Percentiles rank a stretch among this genome's conserved stretches.
Conservation (phyloP, 1,140 invertebrate species). For the Drosophila suzukii region DNA sequence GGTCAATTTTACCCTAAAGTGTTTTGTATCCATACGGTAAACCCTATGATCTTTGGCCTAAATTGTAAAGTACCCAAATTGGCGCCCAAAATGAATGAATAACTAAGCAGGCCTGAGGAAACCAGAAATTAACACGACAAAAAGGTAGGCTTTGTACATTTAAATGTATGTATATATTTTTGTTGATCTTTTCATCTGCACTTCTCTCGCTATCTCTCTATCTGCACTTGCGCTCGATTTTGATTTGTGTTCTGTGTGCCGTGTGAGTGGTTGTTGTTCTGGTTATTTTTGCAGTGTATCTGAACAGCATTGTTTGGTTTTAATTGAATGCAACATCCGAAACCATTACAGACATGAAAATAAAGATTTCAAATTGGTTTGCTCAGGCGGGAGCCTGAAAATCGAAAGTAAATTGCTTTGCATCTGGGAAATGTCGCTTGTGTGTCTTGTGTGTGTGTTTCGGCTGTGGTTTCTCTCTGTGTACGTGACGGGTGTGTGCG, state of each 20-base stretch:
- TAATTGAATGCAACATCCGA: slow-evolving; percentile 46
- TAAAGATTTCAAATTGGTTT: slow-evolving; percentile 73
- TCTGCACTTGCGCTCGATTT: slow-evolving; percentile 33
- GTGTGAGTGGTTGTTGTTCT: background rate
- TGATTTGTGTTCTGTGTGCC: slow-evolving; percentile 9
- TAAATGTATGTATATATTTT: slow-evolving; percentile 75
- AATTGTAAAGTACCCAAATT: background rate
- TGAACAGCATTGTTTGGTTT: slow-evolving; percentile 21
- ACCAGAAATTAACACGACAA: slow-evolving; percentile 53
- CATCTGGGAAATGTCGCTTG: slow-evolving; percentile 7
- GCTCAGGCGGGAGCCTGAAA: slow-evolving; percentile 11
- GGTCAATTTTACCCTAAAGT: no score
- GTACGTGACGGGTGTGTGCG: slow-evolving; percentile 49
- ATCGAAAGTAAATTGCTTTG: slow-evolving; percentile 10
- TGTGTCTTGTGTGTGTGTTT: slow-evolving; percentile 1
- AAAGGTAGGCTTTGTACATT: slow-evolving; percentile 72
- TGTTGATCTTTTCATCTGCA: slow-evolving; percentile 35
- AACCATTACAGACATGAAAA: slow-evolving; percentile 75
- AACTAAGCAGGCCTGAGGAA: slow-evolving; percentile 14
- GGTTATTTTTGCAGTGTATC: slow-evolving; percentile 18
- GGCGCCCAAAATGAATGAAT: background rate
- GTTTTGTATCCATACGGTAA: no score
- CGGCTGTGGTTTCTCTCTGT: slow-evolving; percentile 20
- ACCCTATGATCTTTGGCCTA: background rate
- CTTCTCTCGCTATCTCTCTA: slow-evolving; percentile 8